Evolutionary conservation across 2,797 vertebrate genomes (phyloP), one percentile per base, ranked within the genome.

Genomic region (Columba guinea): DNA sequence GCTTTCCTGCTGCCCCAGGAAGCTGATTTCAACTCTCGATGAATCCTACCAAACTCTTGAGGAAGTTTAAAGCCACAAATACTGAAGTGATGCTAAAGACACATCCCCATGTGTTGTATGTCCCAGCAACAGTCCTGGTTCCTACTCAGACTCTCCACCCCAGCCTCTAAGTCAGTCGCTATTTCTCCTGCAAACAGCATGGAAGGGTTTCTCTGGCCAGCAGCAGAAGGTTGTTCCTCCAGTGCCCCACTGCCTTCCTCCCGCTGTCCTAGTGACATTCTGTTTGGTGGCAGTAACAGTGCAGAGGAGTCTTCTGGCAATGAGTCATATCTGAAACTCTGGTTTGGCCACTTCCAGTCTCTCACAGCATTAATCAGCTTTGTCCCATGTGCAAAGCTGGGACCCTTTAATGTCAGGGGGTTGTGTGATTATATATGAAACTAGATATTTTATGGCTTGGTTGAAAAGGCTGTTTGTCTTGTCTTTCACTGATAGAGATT

Each of bases 41-140:
- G 46, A 28, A 79, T 81, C 30, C 48, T 63, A 3, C 6, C 34
- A 70, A 89, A 87, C 63, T 83, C 44, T 7, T 24, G 74, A 95
- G 77, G 73, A 86, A 87, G 37, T 35, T 68, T 63, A 80, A 84
- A 93, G 74, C 83, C 56, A 53, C 93, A 82, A 60, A 39, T n/a
- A 24, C n/a, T 1, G 8, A 80, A 30, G 32, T 10, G 55, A 95
- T 88, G 74, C 35, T 82, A 2, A 63, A 91, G 63, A 18, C 1
- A 0, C 17, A 18, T 56, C 12, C 1, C 56, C 30, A 2, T 18
- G 32, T 63, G 37, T 53, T 0, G 0, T 71, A 44, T 4, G 4
- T 87, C 55, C 77, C 55, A 84, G 60, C 41, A 75, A 13, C 1
- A 1, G 24, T n/a, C 67, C 62, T 7, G 2, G 39, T 73, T 89